Evolutionary conservation across 2,113 vertebrate species (phyloP), one percentile per base, ranked within the genome.

Genomic region (Odontesthes bonariensis): DNA sequence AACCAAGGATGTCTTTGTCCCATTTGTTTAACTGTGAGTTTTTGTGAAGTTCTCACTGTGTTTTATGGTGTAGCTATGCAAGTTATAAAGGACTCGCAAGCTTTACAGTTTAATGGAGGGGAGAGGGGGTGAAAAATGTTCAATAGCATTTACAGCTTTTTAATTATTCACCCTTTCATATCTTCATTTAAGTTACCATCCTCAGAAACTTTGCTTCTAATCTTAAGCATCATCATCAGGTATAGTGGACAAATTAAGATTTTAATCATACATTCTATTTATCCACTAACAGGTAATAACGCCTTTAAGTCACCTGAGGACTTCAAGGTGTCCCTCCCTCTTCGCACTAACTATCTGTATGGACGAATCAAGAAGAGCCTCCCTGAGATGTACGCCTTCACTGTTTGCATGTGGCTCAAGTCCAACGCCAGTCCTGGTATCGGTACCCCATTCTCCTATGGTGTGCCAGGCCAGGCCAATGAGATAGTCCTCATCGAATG

Each of bases 401-500:
- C 98, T 2, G 94, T 98, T 19, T 99, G 98, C 88, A 94, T 99
- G 95, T 99, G 98, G 98, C 92, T 99, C 70, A 97, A 96, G 62
- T 98, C 98, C 20, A 96, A 96, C 0, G 96, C 96, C 46, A 97
- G 95, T 0, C 97, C 97, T 0, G 97, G 98, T 11, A 97, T 99
- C 3, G 98, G 98, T 65, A 99, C 98, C 6, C 98, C 97, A 0
- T 99, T 99, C 89, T 99, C 98, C 0, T 99, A 99, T 0, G 98
- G 97, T 0, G 98, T 99, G 51, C 95, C 97, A 0, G 97, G 97
- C 31, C 98, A 99, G 84, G 96, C 98, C 81, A 99, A 99, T 9
- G 98, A 99, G 92, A 98, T 99, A 0, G 98, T 99, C 74, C 95
- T 99, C 53, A 99, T 99, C 7, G 98, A 99, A 32, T 99, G 98